Base-by-base conservation (phyloP, 1,140 invertebrate genomes). In the Heliconius nattereri region DNA sequence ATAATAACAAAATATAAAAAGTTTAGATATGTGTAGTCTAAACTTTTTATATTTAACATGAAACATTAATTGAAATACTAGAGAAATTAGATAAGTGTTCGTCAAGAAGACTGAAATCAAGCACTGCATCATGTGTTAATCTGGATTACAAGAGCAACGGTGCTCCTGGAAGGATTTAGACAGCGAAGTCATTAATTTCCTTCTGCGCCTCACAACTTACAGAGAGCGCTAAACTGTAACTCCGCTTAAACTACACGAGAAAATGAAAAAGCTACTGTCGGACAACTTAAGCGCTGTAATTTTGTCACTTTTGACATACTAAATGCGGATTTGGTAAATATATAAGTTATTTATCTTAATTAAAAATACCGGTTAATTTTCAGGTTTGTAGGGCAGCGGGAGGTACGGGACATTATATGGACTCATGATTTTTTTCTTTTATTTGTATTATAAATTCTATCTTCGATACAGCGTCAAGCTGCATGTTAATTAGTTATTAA, bases 161-260 rank as follows among this genome's bases (percentile, higher is more conserved):
- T 45, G 78, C 66, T 60, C 60, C 52, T 23, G 71, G 49, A 78
- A 84, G 78, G 84, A 85, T 82, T 88, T 84, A 80, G 78, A 82
- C 79, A 70, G 81, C 81, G 81, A 83, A 84, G 78, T 85, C 87
- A 91, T 91, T 89, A 87, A 91, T 91, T 89, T 89, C 84, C 85
- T 88, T 87, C 85, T 89, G 81, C 87, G 82, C 84, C 85, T 88
- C 87, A 88, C 87, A 86, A 86, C 71, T 74, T 81, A 76, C 71
- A 77, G 73, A 35, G 76, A 35, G 54, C 32, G 49, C 71, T 78
- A 78, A 54, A 71, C 35, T 78, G 37, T 76, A 20, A 70, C 57
- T 71, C 75, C 26, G 37, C n/a, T 76, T 76, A 76, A 76, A 71
- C 75, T 76, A 54, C 75, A 76, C 66, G 45, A 76, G 75, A 70